Evolutionary conservation across 2,888 invertebrate species (phyloP).

Genomic region (Galerucella pusilla): DNA sequence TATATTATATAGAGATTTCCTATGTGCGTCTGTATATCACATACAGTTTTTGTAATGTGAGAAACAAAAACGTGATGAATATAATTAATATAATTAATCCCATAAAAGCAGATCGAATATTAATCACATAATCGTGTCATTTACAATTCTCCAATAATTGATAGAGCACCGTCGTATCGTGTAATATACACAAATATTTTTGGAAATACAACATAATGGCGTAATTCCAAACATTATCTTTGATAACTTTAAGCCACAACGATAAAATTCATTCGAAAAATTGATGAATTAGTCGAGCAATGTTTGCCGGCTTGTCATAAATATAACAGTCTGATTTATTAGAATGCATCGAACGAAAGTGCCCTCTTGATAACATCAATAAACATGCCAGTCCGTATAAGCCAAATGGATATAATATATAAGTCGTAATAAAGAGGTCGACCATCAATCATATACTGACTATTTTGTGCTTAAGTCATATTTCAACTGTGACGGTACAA

Average conservation of each 20-base stretch:
- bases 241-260: constrained; percentile 25
- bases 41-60: no score
- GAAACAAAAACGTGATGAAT: no score
- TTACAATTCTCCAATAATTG: neutral
- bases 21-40: no score
- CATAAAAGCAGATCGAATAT: neutral
- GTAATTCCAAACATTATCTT: constrained; percentile 22
- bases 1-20: no score
- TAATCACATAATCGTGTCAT: constrained; percentile 4
- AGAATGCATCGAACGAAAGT: constrained; percentile 30
- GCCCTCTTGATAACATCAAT: constrained; percentile 36
- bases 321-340: constrained; percentile 36
- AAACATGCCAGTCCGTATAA: constrained; percentile 33
- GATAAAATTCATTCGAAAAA: constrained; percentile 28
- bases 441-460: constrained; percentile 32
- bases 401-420: constrained; percentile 31
- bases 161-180: neutral
- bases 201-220: neutral
- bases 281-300: constrained; percentile 32
- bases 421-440: constrained; percentile 34
- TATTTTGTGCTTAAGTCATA: constrained; percentile 30
- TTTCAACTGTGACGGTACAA: constrained; percentile 10
- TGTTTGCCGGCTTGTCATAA: constrained; percentile 30
- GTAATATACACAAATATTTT: constrained; percentile 17
- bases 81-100: no score